These are phyloP conservation scores for Zophobas morio DNA, from an alignment of 1,140 invertebrate genomes.

Conservation along the genomic window DNA sequence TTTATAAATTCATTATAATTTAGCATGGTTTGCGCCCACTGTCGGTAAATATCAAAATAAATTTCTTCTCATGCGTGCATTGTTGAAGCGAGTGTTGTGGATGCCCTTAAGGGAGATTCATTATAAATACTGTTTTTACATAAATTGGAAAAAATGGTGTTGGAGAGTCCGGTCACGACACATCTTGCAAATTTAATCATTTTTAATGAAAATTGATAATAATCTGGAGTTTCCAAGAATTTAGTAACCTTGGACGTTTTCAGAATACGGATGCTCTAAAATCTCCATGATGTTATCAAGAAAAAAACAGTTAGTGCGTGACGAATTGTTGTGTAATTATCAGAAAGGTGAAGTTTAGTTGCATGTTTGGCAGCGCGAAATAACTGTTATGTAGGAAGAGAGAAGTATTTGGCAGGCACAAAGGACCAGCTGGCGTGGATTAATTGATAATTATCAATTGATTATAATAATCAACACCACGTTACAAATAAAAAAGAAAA, in stretches of 20 bases:
- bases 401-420: no score
- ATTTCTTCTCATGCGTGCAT: no score
- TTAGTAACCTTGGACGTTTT: constrained; percentile 27
- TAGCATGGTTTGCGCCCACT: no score
- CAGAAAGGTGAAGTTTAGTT: not conserved
- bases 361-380: not conserved
- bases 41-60: not conserved
- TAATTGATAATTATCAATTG: no score
- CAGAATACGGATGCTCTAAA: constrained; percentile 15
- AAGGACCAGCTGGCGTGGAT: no score
- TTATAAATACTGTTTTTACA: not conserved
- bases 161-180: not conserved
- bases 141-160: not conserved
- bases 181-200: constrained; percentile 11
- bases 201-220: constrained; percentile 17
- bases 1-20: no score
- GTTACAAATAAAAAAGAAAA: no score
- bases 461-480: no score
- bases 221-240: constrained; percentile 31
- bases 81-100: not conserved
- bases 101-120: not conserved
- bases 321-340: not conserved
- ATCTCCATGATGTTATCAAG: not conserved
- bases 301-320: not conserved
- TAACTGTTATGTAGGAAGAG: no score